Percentiles rank a stretch among this genome's conserved stretches.
phyloP scores from a whole-genome alignment of 92 coral and sea anemone genomes.

The Palythoa grandis region DNA sequence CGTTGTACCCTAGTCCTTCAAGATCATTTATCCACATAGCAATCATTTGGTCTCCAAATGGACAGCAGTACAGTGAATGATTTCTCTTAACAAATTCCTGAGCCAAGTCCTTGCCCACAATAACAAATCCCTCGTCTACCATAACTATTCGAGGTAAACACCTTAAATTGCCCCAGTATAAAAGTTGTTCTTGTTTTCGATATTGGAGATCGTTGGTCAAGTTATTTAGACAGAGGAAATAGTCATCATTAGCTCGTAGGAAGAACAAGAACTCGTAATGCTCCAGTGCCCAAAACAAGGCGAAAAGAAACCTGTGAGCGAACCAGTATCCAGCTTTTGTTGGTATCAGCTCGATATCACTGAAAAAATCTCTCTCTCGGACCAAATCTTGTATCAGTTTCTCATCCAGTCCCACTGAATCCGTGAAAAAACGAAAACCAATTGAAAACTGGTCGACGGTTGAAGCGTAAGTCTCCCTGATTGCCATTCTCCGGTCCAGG shows the following conservation, averaged over 20 bases:
- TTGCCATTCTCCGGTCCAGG: slow-evolving; percentile 21
- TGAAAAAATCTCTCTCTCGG: slow-evolving; percentile 20
- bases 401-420: slow-evolving; percentile 37
- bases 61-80: slow-evolving; percentile 50
- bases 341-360: slow-evolving; percentile 43
- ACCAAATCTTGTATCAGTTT: neutral
- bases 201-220: slow-evolving; percentile 47
- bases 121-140: slow-evolving; percentile 60
- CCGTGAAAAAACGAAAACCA: slow-evolving; percentile 57
- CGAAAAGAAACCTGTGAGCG: slow-evolving; percentile 45
- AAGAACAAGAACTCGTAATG: slow-evolving; percentile 53
- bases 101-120: slow-evolving; percentile 39
- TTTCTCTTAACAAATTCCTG: slow-evolving; percentile 45
- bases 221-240: slow-evolving; percentile 47
- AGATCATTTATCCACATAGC: slow-evolving; percentile 53
- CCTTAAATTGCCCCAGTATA: slow-evolving; percentile 58
- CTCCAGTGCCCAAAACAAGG: slow-evolving; percentile 51
- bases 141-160: slow-evolving; percentile 52
- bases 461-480: slow-evolving; percentile 36
- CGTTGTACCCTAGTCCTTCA: slow-evolving; percentile 44
- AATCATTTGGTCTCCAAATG: slow-evolving; percentile 62
- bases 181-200: slow-evolving; percentile 49
- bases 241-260: slow-evolving; percentile 26
- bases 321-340: slow-evolving; percentile 50
- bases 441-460: slow-evolving; percentile 34